A percentile compares a stretch with the other conserved stretches of the same genome.
These are phyloP conservation scores for Odontomyia ornata DNA, from an alignment of 2,888 invertebrate species.

Conservation along the genomic window DNA sequence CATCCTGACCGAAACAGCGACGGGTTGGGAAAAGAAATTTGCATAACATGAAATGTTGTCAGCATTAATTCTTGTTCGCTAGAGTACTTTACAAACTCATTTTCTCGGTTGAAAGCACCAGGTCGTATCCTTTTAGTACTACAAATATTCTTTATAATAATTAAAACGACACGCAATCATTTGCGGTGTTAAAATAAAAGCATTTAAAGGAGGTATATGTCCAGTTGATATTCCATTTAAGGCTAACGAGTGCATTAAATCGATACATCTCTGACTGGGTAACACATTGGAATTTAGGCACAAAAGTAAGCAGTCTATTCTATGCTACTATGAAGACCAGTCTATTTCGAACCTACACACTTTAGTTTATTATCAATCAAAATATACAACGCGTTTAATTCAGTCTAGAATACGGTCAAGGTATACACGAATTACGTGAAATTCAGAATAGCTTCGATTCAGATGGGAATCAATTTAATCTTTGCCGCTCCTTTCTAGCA, in stretches of 20 bases:
- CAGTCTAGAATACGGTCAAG: conserved; percentile 20
- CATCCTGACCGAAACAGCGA: too few relatives aligned
- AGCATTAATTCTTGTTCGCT: too few relatives aligned
- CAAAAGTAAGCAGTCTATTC: too few relatives aligned
- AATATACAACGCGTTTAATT: background rate
- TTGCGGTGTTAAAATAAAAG: background rate
- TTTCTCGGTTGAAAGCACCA: background rate
- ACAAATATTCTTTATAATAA: background rate
- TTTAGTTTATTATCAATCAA: background rate
- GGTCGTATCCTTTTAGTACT: background rate
- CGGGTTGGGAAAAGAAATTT: too few relatives aligned
- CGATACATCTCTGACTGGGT: too few relatives aligned
- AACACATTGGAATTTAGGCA: too few relatives aligned
- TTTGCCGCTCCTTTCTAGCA: background rate
- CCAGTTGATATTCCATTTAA: too few relatives aligned
- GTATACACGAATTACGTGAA: background rate
- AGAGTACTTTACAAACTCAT: too few relatives aligned
- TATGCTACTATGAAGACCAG: too few relatives aligned
- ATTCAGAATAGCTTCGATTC: background rate
- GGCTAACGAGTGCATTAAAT: too few relatives aligned
- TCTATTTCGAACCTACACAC: too few relatives aligned
- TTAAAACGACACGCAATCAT: background rate
- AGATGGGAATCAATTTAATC: background rate
- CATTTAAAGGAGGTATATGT: background rate
- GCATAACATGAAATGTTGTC: too few relatives aligned